Percentiles rank a stretch among this genome's conserved stretches.
Conservation (phyloP, 2,888 invertebrate genomes). For the Drosophila gaucha region DNA sequence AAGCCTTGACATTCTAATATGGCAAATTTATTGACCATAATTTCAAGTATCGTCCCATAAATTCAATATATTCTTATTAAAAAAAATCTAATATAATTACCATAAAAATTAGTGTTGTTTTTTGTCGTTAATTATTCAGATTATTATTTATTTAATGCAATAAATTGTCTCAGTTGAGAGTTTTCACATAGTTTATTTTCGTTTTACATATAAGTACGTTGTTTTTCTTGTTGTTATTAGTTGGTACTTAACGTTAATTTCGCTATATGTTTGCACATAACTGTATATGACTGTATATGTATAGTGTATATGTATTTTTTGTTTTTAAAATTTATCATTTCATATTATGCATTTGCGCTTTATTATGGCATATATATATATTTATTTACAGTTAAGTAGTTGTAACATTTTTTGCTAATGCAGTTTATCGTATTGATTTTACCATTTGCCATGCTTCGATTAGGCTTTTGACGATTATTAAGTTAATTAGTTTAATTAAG, state of each 20-base stretch:
- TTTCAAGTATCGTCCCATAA: neutral
- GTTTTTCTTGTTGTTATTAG: slow-evolving; percentile 62
- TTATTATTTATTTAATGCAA: slow-evolving; percentile 80
- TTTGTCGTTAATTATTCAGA: slow-evolving; percentile 56
- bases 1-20: no score
- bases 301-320: slow-evolving; percentile 36
- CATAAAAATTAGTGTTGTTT: neutral
- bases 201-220: slow-evolving; percentile 68
- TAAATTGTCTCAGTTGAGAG: slow-evolving; percentile 77
- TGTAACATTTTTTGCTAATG: slow-evolving; percentile 32
- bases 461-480: slow-evolving; percentile 43
- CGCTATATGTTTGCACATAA: slow-evolving; percentile 70
- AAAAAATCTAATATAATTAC: neutral
- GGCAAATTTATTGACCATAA: no score
- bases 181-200: slow-evolving; percentile 75
- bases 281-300: slow-evolving; percentile 41
- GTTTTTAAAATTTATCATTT: slow-evolving; percentile 48
- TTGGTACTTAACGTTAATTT: slow-evolving; percentile 75
- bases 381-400: slow-evolving; percentile 54
- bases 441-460: slow-evolving; percentile 15
- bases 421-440: slow-evolving; percentile 7
- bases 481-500: slow-evolving; percentile 37
- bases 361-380: slow-evolving; percentile 30
- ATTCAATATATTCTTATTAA: no score
- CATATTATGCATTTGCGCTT: slow-evolving; percentile 24